Base-by-base conservation (phyloP, 2,888 invertebrate species). In the Epinotia bilunana region DNA sequence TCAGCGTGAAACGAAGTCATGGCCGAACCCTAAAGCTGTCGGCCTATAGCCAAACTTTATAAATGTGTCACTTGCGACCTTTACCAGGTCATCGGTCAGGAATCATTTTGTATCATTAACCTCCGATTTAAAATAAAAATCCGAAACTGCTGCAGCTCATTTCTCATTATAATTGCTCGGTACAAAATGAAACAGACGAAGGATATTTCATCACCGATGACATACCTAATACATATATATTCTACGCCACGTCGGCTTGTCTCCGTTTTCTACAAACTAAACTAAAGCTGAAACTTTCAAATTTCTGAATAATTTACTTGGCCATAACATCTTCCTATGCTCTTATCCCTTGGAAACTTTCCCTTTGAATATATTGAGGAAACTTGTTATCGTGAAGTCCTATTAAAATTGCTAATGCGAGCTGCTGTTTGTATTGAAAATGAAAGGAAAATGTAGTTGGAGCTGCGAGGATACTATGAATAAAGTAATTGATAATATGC, bases 361-460 rank as follows among this genome's bases (percentile, higher is more conserved):
- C 11, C 74, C 74, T 74, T 70, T 74, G 74, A 70, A 74, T 74
- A 74, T 65, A 64, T 74, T 71, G 64, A 60, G 60, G 49, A 74
- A 74, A 74, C 70, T 74, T 43, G 74, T 74, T 71, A 71, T 60
- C 43, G 43, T 12, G n/a, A 7, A 18, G 33, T 39, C 74, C 6
- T 74, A 65, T 60, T 70, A 65, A 74, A 70, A 65, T 71, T 69
- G 20, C 70, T 71, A 65, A 61, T 55, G 60, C 33, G 64, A 49
- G 23, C 28, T n/a, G 46, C 43, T 39, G 49, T 58, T 69, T 69
- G 46, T 68, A 20, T 60, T 60, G 12, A 69, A 69, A 69, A 23
- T 57, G 18, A 43, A 58, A 23, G 43, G 57, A n/a, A 60, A 57
- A 46, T 23, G 9, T 43, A 39, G 20, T 39, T 13, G 39, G n/a